Conservation (phyloP, 2,113 vertebrate genomes). For the Pollachius pollachius region DNA sequence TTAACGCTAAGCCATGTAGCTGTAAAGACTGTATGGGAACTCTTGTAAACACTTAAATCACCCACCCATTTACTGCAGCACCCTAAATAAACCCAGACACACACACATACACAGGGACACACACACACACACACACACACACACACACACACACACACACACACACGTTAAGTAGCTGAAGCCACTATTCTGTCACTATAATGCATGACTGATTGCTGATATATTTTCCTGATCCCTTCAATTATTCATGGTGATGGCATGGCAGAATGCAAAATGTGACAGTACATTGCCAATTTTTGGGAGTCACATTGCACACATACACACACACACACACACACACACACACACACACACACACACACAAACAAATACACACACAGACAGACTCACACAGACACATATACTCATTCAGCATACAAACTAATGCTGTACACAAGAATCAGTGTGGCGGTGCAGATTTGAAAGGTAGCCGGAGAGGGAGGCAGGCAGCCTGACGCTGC, state of each 20-base stretch:
- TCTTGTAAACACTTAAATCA: conserved; percentile 6
- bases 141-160: no score
- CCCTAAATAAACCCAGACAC: no score
- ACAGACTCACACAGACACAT: conserved; percentile 2
- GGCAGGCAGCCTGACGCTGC: conserved; percentile 12
- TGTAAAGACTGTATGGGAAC: not conserved
- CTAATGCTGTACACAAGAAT: no score
- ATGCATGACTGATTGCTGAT: conserved; percentile 17
- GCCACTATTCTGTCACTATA: not conserved
- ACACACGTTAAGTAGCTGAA: not conserved
- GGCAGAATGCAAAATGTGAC: conserved; percentile 12
- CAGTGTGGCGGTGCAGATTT: no score
- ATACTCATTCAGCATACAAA: conserved; percentile 3
- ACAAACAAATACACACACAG: not conserved
- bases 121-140: not conserved
- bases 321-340: not conserved
- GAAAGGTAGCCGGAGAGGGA: no score
- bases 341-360: conserved; percentile 1
- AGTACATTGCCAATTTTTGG: conserved; percentile 12
- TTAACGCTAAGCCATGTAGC: conserved; percentile 32
- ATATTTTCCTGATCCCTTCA: conserved; percentile 26
- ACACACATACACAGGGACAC: not conserved
- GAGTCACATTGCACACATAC: not conserved
- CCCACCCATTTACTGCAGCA: no score
- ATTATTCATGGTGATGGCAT: conserved; percentile 29